Evolutionary conservation across 2,888 invertebrate genomes (phyloP).

Genomic region (Nipponacmea schrenckii): DNA sequence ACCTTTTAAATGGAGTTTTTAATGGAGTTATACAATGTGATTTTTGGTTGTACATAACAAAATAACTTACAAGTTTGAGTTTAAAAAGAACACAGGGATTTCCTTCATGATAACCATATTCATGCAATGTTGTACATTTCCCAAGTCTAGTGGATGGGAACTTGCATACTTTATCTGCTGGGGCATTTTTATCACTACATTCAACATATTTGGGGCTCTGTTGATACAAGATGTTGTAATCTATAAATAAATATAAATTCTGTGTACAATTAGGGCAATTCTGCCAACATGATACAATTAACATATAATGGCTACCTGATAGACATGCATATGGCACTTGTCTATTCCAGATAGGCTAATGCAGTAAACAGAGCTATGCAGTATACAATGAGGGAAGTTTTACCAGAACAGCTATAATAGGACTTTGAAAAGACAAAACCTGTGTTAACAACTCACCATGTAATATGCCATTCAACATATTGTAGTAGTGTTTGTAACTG

Average conservation of each 20-base stretch:
- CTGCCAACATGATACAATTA: no score
- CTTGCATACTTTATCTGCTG: conserved; percentile 36
- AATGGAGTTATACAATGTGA: no score
- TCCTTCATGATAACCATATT: conserved; percentile 38
- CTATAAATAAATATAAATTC: not conserved
- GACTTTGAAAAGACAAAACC: no score
- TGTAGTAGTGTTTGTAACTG: not conserved
- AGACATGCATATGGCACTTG: no score
- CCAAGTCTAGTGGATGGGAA: conserved; percentile 31
- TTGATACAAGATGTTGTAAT: conserved; percentile 12
- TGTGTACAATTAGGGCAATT: no score
- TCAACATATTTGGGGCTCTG: conserved; percentile 21
- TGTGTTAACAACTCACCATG: not conserved
- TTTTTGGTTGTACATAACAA: no score
- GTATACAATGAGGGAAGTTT: no score
- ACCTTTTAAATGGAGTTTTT: no score
- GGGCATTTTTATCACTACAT: conserved; percentile 31
- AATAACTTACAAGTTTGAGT: conserved; percentile 37
- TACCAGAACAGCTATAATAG: no score
- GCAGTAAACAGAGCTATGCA: no score
- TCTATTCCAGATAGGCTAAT: no score
- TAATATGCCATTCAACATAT: not conserved
- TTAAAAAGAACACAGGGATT: conserved; percentile 41
- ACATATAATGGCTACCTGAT: no score
- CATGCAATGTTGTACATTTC: conserved; percentile 30